phyloP scores from a whole-genome alignment of 1,140 invertebrate species.

The Drosophila gunungcola region DNA sequence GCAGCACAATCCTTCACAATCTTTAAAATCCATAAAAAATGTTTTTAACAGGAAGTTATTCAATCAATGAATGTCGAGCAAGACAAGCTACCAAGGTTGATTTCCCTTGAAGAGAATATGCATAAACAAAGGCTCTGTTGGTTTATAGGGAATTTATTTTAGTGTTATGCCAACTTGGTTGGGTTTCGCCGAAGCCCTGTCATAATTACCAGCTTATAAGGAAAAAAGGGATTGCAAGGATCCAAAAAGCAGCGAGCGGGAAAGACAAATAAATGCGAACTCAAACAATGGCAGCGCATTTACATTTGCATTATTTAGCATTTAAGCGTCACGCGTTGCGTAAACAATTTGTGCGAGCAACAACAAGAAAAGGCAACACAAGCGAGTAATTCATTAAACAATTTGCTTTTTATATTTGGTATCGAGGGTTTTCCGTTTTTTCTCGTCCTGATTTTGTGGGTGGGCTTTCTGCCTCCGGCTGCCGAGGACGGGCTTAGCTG shows the following conservation, averaged over 20 bases:
- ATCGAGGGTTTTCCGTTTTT: constrained; percentile 2
- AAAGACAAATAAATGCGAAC: constrained; percentile 55
- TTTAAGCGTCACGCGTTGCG: constrained; percentile 82
- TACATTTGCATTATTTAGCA: constrained; percentile 83
- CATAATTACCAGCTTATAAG: constrained; percentile 50
- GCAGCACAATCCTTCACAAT: too few species aligned
- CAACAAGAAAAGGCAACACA: constrained; percentile 51
- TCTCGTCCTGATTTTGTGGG: constrained; percentile 6
- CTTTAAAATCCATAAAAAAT: too few species aligned
- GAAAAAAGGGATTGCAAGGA: constrained; percentile 58
- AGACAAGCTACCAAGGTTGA: not conserved
- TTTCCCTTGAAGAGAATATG: not conserved
- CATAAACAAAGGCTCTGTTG: constrained; percentile 19
- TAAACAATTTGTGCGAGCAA: constrained; percentile 81
- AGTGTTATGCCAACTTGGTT: constrained; percentile 7
- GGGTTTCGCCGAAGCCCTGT: constrained; percentile 20
- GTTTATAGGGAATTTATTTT: constrained; percentile 15
- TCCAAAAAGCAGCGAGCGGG: constrained; percentile 29
- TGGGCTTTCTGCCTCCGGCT: not conserved
- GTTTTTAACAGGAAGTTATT: too few species aligned
- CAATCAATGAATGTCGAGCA: not conserved
- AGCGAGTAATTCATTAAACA: constrained; percentile 78
- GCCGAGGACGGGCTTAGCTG: constrained; percentile 25
- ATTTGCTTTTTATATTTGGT: constrained; percentile 42
- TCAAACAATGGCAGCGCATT: constrained; percentile 70